Conservation (phyloP, 2,797 vertebrate species). For the Leuciscus waleckii region DNA sequence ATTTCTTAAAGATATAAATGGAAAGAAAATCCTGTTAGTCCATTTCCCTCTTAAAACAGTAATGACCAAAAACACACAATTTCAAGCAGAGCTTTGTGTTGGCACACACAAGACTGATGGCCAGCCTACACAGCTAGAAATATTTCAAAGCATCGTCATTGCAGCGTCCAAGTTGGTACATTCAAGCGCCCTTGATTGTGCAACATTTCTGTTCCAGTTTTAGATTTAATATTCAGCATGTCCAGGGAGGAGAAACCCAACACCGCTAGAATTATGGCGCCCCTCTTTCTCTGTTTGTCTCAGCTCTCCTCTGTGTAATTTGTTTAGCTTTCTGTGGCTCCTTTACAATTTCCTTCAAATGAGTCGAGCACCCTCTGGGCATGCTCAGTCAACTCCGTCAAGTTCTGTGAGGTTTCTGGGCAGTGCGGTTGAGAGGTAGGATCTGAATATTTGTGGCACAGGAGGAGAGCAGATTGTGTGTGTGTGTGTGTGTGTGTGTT, state of each 20-base stretch:
- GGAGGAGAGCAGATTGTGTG: conserved; percentile 26
- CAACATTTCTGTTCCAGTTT: conserved; percentile 60
- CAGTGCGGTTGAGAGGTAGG: conserved; percentile 26
- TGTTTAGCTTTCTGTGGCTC: conserved; percentile 72
- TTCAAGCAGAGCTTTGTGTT: neutral
- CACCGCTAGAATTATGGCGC: conserved; percentile 57
- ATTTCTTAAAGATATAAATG: neutral
- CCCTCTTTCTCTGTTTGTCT: conserved; percentile 52
- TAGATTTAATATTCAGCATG: conserved; percentile 64
- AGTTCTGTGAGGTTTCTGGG: conserved; percentile 59
- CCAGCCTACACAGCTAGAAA: conserved; percentile 17
- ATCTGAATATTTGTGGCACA: conserved; percentile 31
- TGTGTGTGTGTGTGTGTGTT: neutral
- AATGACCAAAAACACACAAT: neutral
- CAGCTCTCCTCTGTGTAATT: conserved; percentile 68
- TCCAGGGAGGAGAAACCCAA: conserved; percentile 60
- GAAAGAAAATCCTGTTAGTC: neutral
- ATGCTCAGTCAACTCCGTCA: conserved; percentile 39
- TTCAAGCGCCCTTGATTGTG: conserved; percentile 54
- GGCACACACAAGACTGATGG: neutral
- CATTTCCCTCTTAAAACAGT: neutral
- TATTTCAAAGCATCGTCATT: conserved; percentile 42
- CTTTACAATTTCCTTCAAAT: conserved; percentile 67
- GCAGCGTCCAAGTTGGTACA: conserved; percentile 12
- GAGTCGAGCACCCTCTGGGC: conserved; percentile 65